Evolutionary conservation across 1,140 invertebrate species (phyloP).

Genomic region (Maniola jurtina): DNA sequence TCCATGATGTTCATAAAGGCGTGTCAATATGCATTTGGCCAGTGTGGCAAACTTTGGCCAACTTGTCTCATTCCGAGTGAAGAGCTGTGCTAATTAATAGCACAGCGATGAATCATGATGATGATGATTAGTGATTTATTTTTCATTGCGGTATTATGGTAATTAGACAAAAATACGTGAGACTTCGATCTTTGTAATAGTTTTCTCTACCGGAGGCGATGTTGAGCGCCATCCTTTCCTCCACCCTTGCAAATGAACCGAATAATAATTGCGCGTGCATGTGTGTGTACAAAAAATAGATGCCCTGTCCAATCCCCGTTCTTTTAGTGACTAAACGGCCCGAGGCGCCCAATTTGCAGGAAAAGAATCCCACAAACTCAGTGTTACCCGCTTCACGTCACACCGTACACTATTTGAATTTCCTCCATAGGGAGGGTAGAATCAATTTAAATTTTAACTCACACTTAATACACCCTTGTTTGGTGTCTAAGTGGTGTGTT

Average conservation of each 20-base stretch:
- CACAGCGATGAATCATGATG: too few species aligned
- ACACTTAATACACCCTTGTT: slow-evolving; percentile 78
- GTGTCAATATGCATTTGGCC: too few species aligned
- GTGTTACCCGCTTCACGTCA: slow-evolving; percentile 69
- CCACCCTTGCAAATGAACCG: slow-evolving; percentile 62
- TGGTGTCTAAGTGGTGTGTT: slow-evolving; percentile 78
- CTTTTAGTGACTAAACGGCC: slow-evolving; percentile 66
- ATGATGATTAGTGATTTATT: too few species aligned
- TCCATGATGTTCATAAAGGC: too few species aligned
- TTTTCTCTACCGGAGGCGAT: not conserved
- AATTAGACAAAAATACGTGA: not conserved
- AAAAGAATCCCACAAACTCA: slow-evolving; percentile 73
- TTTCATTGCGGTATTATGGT: too few species aligned
- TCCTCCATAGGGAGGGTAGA: slow-evolving; percentile 69
- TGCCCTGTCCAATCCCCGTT: slow-evolving; percentile 50
- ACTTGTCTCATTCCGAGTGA: too few species aligned
- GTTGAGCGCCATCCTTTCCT: slow-evolving; percentile 53
- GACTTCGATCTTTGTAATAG: not conserved
- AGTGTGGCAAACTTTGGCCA: too few species aligned
- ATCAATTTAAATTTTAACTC: slow-evolving; percentile 79
- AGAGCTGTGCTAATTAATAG: too few species aligned
- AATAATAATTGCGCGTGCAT: slow-evolving; percentile 51
- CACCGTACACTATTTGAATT: slow-evolving; percentile 76
- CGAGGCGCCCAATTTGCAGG: slow-evolving; percentile 73
- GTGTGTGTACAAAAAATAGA: slow-evolving; percentile 48